Conservation (phyloP, 1,140 invertebrate species). For the Penaeus vannamei region DNA sequence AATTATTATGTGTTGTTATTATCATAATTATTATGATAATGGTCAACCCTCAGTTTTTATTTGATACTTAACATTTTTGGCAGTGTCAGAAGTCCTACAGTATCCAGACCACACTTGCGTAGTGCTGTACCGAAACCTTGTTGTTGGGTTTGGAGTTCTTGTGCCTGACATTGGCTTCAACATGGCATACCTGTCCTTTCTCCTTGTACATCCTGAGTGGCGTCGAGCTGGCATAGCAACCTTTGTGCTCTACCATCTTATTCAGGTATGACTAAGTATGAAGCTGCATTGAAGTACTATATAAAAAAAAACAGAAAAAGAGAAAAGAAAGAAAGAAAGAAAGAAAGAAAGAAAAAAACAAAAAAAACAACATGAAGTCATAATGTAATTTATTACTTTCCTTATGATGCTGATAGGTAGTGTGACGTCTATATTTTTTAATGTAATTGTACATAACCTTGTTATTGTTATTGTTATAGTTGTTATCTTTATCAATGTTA, state of each 20-base stretch:
- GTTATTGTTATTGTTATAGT: too few species aligned
- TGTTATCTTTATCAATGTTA: too few species aligned
- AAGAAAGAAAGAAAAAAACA: too few species aligned
- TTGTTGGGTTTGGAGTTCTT: conserved; percentile 90
- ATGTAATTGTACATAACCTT: too few species aligned
- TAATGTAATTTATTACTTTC: too few species aligned
- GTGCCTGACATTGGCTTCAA: conserved; percentile 87
- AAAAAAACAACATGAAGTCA: too few species aligned
- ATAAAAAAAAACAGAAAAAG: too few species aligned
- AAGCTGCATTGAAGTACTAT: too few species aligned
- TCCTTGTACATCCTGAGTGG: conserved; percentile 91
- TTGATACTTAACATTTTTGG: conserved; percentile 69
- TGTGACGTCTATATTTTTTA: too few species aligned
- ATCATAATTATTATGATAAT: background rate
- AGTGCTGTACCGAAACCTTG: conserved; percentile 85
- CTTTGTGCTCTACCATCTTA: conserved; percentile 94
- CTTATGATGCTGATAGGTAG: too few species aligned
- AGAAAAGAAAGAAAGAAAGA: too few species aligned
- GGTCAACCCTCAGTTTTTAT: background rate
- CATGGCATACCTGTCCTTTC: conserved; percentile 91
- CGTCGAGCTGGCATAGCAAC: conserved; percentile 83
- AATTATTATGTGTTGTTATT: background rate
- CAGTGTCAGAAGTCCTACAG: conserved; percentile 89
- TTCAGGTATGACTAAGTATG: conserved; percentile 76
- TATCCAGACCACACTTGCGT: conserved; percentile 95